phyloP scores from a whole-genome alignment of 2,113 vertebrate genomes.

The Brachyhypopomus gauderio region DNA sequence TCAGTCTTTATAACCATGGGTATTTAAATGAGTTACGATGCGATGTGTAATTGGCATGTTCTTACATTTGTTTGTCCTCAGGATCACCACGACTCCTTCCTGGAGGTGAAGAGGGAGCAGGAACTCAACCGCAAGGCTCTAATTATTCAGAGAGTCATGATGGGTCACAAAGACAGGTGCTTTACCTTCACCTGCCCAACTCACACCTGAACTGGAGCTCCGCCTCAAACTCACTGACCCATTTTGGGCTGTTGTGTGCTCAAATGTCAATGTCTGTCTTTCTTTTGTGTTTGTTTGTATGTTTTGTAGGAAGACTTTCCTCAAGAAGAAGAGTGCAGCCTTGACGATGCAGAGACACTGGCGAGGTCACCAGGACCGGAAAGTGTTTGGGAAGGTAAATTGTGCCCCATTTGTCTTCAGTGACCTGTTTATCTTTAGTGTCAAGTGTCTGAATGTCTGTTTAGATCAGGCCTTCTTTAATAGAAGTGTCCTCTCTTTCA shows the following conservation, averaged over 20 bases:
- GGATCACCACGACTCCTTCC: conserved; percentile 82
- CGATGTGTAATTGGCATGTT: too few relatives aligned
- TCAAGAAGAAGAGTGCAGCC: conserved; percentile 80
- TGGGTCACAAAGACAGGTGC: conserved; percentile 86
- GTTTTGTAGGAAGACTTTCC: conserved; percentile 79
- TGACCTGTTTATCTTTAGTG: background rate
- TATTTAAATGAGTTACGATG: too few relatives aligned
- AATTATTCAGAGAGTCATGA: conserved; percentile 85
- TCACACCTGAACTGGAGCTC: background rate
- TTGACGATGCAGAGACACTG: conserved; percentile 85
- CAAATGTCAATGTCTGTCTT: background rate
- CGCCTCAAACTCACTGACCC: background rate
- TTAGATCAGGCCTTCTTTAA: too few relatives aligned
- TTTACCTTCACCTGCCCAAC: background rate
- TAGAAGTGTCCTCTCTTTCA: background rate
- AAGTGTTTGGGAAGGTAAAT: conserved; percentile 74
- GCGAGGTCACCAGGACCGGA: conserved; percentile 73
- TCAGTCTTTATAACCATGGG: too few relatives aligned
- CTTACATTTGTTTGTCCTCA: conserved; percentile 55
- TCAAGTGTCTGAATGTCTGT: too few relatives aligned
- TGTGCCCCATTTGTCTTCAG: background rate
- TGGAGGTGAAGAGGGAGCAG: conserved; percentile 80
- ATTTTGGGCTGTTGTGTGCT: background rate
- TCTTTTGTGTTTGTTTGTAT: conserved; percentile 1
- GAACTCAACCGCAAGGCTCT: conserved; percentile 76